Evolutionary conservation across 2,113 vertebrate genomes (phyloP), one percentile per base, ranked within the genome.

Genomic region (Peromyscus leucopus): DNA sequence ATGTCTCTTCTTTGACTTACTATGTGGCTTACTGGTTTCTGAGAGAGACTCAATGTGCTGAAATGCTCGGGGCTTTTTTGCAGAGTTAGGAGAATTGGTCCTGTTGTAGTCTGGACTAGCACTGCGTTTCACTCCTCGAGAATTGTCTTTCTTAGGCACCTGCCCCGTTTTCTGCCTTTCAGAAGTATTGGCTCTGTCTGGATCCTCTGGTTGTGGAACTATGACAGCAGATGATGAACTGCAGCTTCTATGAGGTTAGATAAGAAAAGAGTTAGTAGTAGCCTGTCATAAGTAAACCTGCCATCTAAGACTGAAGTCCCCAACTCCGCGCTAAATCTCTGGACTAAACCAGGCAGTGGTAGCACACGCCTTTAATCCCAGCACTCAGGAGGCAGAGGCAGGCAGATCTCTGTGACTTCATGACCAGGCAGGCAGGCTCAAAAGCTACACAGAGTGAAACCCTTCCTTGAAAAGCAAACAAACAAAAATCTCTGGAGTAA

Each of bases 31-130:
- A 98, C 92, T 99, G 90, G 98, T 98, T 99, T 99, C 99, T 72
- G 98, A 98, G 95, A 99, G 98, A 98, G 99, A 98, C 93, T 99
- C 99, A 98, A 99, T 95, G 98, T 99, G 98, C 97, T 99, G 99
- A 98, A 99, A 98, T 87, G 99, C 99, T 99, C 99, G 99, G 97
- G 99, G 98, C 98, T 99, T 99, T 98, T 99, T 99, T 97, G 99
- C 99, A 98, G 99, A 99, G 98, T 99, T 99, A 94, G 99, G 99
- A 98, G 99, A 99, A 98, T 98, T 99, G 98, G 99, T 99, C 98
- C 98, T 99, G 98, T 99, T 99, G 98, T 99, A 99, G 98, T 99
- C 99, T 96, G 99, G 99, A 98, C 99, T 99, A 98, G 99, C 99
- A 97, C 99, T 99, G 98, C 99, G 99, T 98, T 99, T 99, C 94